Percentiles rank a stretch among this genome's conserved stretches.
These are phyloP conservation scores for Allophyes oxyacanthae DNA, from an alignment of 2,888 invertebrate species.

Conservation along the genomic window DNA sequence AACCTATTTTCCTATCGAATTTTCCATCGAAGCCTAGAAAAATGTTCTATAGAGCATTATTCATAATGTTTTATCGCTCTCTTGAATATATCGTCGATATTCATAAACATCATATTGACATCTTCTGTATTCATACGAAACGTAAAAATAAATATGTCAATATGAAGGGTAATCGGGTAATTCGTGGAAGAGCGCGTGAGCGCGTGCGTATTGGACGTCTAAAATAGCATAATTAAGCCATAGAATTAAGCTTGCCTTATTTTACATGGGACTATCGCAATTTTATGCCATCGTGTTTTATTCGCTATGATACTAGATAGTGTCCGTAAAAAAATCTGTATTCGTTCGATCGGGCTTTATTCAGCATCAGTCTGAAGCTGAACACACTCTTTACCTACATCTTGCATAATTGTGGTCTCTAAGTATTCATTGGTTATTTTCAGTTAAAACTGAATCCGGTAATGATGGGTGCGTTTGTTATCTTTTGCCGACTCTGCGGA, in stretches of 20 bases:
- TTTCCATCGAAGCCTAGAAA: not conserved
- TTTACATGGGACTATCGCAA: too few relatives aligned
- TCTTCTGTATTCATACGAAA: constrained; percentile 22
- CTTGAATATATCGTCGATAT: not conserved
- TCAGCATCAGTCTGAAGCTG: constrained; percentile 1
- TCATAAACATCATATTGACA: constrained; percentile 5
- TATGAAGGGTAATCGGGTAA: constrained; percentile 24
- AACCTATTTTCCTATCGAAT: not conserved
- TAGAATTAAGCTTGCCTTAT: too few relatives aligned
- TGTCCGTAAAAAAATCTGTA: not conserved
- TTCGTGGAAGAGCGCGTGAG: constrained; percentile 1
- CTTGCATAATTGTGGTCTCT: not conserved
- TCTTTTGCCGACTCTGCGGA: constrained; percentile 90
- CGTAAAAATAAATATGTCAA: constrained; percentile 45
- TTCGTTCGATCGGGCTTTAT: not conserved
- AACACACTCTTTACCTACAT: not conserved
- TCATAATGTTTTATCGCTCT: not conserved
- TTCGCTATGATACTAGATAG: too few relatives aligned
- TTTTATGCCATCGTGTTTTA: too few relatives aligned
- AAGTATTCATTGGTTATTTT: not conserved
- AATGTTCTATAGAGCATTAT: not conserved
- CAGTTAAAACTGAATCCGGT: constrained; percentile 92
- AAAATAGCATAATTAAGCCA: too few relatives aligned
- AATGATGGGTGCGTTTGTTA: constrained; percentile 90
- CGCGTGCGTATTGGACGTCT: constrained; percentile 11